phyloP scores from a whole-genome alignment of 2,113 vertebrate species.

The Gasterosteus nipponicus region DNA sequence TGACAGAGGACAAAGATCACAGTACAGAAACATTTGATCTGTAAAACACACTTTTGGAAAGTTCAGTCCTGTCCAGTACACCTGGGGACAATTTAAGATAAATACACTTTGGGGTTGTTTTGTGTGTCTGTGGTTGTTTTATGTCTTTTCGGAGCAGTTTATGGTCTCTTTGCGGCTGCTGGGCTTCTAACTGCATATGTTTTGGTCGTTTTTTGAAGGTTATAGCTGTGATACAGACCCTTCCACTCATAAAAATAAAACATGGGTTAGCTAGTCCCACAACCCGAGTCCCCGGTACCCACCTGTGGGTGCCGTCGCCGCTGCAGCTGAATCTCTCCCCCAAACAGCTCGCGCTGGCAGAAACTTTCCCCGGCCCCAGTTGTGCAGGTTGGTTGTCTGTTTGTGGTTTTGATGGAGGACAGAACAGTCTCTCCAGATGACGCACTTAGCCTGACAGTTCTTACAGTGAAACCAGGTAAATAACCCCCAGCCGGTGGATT shows the following conservation, averaged over 20 bases:
- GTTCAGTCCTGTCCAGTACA: background rate
- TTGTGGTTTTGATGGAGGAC: slow-evolving; percentile 35
- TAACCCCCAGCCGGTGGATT: slow-evolving; percentile 15
- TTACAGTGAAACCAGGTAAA: slow-evolving; percentile 13
- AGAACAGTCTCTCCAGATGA: background rate
- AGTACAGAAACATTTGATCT: background rate
- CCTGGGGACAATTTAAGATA: background rate
- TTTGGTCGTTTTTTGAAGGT: background rate
- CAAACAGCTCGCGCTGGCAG: slow-evolving; percentile 4
- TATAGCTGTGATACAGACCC: background rate
- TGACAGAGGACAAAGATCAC: background rate
- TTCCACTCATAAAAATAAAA: background rate
- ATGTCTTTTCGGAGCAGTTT: background rate
- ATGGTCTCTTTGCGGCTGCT: background rate
- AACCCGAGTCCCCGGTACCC: background rate
- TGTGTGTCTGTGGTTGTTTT: background rate
- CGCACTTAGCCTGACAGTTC: background rate
- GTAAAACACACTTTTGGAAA: background rate
- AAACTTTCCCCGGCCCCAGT: slow-evolving; percentile 5
- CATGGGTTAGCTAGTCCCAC: background rate
- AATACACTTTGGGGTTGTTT: background rate
- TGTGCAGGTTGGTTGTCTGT: slow-evolving; percentile 17
- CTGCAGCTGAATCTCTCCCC: slow-evolving; percentile 2
- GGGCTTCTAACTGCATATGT: background rate
- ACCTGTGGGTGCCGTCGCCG: background rate